phyloP scores from a whole-genome alignment of 2,113 vertebrate genomes.

The Phalacrocorax pelagicus region DNA sequence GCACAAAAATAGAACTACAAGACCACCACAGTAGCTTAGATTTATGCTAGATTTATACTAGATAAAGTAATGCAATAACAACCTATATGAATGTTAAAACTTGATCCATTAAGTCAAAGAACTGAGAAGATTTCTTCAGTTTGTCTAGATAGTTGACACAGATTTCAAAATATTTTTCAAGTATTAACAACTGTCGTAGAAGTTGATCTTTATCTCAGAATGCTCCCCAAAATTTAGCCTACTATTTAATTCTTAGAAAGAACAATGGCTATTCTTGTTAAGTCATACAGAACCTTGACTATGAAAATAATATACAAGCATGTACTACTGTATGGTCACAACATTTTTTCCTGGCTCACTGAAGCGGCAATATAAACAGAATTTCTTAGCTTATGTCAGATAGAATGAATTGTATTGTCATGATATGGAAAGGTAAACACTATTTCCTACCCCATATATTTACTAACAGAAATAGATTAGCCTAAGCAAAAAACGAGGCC shows the following conservation, averaged over 20 bases:
- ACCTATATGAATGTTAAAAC: neutral
- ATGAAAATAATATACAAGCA: neutral
- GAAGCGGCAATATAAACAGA: slow-evolving; percentile 38
- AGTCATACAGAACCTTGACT: neutral
- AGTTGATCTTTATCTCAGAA: neutral
- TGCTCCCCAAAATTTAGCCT: neutral
- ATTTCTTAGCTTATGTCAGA: neutral
- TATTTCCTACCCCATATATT: neutral
- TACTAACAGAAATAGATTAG: slow-evolving; percentile 20
- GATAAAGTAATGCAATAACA: neutral
- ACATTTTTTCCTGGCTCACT: neutral
- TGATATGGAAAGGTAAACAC: slow-evolving; percentile 15
- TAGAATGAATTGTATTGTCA: neutral
- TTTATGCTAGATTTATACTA: neutral
- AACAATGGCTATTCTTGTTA: neutral
- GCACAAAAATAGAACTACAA: neutral
- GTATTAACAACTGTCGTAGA: neutral
- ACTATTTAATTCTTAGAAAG: neutral
- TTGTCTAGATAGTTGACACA: neutral
- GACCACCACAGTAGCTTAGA: neutral
- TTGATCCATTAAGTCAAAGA: neutral
- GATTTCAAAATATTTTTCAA: neutral
- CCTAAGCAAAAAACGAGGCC: neutral
- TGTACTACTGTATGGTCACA: neutral
- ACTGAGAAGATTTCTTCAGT: neutral